Evolutionary conservation across 2,888 invertebrate genomes (phyloP), one percentile per base, ranked within the genome.

Genomic region (Pachydiplax longipennis): DNA sequence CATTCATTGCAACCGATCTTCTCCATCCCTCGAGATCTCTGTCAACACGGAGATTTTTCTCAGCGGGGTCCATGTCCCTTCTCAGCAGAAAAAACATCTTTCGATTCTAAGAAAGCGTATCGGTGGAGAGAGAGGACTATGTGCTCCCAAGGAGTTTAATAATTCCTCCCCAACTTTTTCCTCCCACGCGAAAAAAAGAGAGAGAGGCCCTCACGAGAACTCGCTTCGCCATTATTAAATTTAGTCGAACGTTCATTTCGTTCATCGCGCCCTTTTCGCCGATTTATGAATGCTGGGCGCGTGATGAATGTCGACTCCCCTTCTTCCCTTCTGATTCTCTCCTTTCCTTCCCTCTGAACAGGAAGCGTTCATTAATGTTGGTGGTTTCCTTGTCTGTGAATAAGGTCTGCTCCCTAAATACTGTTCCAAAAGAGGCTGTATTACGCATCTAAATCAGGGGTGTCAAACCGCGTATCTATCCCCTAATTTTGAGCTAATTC

Each of bases 281-380:
- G 82, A 82, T 82, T 82, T 82, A 82, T 82, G 82, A 82, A 82
- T 82, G 82, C 53, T 22, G 31, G 31, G 31, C 82, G 53, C 31
- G 31, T 82, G 81, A 81, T 82, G 82, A 82, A 48, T 82, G 82
- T 13, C 48, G 48, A 12, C 82, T n/a, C n/a, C n/a, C n/a, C n/a
- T 31, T 48, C 53, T 82, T 15, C 53, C 25, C n/a, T n/a, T 40
- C 12, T 10, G 22, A 4, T n/a, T 80, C 44, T 40, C 18, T n/a
- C 22, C 37, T 31, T 73, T 73, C 73, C 31, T 8, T 31, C 25
- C 73, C 12, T 31, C 25, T 53, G 10, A n/a, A 48, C 48, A 22
- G 44, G 40, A 22, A 44, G 44, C 25, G 82, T 82, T 82, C 82
- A 53, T 82, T 82, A 82, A 53, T 53, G 48, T 31, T 53, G 82